These are phyloP conservation scores for Ophiodon elongatus DNA, from an alignment of 2,113 vertebrate species.

Conservation along the genomic window DNA sequence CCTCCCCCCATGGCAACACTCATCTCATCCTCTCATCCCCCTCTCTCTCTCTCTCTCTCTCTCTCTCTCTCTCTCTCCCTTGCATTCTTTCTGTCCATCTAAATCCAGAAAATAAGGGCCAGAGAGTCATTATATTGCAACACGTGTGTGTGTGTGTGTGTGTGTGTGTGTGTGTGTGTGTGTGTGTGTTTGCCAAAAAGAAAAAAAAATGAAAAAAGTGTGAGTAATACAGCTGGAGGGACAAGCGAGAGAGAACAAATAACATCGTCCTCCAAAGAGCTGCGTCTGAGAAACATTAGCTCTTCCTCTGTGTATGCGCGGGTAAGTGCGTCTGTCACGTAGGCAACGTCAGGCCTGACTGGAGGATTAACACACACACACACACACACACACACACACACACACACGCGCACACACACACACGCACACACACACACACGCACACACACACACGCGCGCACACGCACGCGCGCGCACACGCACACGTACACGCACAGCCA, in stretches of 20 bases:
- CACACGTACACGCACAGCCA: too few relatives aligned
- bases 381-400: slow-evolving; percentile 15
- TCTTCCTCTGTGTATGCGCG: slow-evolving; percentile 38
- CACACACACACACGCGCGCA: slow-evolving; percentile 13
- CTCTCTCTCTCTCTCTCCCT: slow-evolving; percentile 22
- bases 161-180: slow-evolving; percentile 15
- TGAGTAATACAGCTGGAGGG: slow-evolving; percentile 56
- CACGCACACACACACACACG: slow-evolving; percentile 17
- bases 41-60: slow-evolving; percentile 8
- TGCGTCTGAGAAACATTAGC: slow-evolving; percentile 60
- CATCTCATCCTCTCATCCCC: slow-evolving; percentile 35
- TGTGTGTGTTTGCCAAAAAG: slow-evolving; percentile 18
- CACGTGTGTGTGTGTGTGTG: slow-evolving; percentile 18
- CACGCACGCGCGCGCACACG: slow-evolving; percentile 31
- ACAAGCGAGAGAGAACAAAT: slow-evolving; percentile 50
- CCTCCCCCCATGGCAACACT: slow-evolving; percentile 31
- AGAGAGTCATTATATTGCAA: slow-evolving; percentile 29
- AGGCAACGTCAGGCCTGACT: slow-evolving; percentile 55
- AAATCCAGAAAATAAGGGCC: slow-evolving; percentile 32
- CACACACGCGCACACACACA: slow-evolving; percentile 31
- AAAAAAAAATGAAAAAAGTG: not conserved
- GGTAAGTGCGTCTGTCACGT: slow-evolving; percentile 46
- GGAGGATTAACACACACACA: slow-evolving; percentile 63
- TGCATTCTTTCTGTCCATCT: slow-evolving; percentile 33
- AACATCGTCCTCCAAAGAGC: slow-evolving; percentile 59